Conservation (phyloP, 2,888 invertebrate genomes). For the Anaspis maculata region DNA sequence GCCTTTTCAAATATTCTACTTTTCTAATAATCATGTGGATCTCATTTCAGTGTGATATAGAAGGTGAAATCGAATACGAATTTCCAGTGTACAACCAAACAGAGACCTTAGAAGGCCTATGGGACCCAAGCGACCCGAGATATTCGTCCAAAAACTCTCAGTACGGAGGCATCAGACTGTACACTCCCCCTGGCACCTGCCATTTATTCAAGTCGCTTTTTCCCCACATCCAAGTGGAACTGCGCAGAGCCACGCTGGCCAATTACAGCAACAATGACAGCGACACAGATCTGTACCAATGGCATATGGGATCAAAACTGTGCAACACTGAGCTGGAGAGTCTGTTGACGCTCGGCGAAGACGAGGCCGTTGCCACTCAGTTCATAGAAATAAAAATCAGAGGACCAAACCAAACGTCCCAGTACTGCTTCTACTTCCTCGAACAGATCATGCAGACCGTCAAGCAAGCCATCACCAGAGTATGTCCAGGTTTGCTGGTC, state of each 20-base stretch:
- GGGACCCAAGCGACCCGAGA: slow-evolving; percentile 52
- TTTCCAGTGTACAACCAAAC: slow-evolving; percentile 64
- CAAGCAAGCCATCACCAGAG: slow-evolving; percentile 52
- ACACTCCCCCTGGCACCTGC: slow-evolving; percentile 48
- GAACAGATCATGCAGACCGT: slow-evolving; percentile 57
- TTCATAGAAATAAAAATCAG: slow-evolving; percentile 59
- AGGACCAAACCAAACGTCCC: slow-evolving; percentile 49
- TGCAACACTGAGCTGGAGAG: slow-evolving; percentile 61
- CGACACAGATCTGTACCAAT: slow-evolving; percentile 63
- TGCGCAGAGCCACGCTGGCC: slow-evolving; percentile 32
- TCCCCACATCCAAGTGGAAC: slow-evolving; percentile 53
- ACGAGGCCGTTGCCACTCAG: slow-evolving; percentile 37
- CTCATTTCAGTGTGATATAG: slow-evolving; percentile 63
- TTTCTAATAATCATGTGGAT: too few relatives aligned
- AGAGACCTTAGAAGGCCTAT: slow-evolving; percentile 58
- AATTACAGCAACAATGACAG: slow-evolving; percentile 41
- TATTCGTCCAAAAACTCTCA: slow-evolving; percentile 42
- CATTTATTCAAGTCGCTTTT: slow-evolving; percentile 59
- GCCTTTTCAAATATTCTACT: too few relatives aligned
- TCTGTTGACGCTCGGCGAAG: slow-evolving; percentile 51
- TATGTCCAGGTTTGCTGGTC: slow-evolving; percentile 59
- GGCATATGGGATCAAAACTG: slow-evolving; percentile 63
- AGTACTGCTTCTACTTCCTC: slow-evolving; percentile 59
- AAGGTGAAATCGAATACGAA: slow-evolving; percentile 65
- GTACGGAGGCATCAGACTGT: slow-evolving; percentile 57